Evolutionary conservation across 2,797 vertebrate species (phyloP).

Genomic region (Bradypodion ventrale): DNA sequence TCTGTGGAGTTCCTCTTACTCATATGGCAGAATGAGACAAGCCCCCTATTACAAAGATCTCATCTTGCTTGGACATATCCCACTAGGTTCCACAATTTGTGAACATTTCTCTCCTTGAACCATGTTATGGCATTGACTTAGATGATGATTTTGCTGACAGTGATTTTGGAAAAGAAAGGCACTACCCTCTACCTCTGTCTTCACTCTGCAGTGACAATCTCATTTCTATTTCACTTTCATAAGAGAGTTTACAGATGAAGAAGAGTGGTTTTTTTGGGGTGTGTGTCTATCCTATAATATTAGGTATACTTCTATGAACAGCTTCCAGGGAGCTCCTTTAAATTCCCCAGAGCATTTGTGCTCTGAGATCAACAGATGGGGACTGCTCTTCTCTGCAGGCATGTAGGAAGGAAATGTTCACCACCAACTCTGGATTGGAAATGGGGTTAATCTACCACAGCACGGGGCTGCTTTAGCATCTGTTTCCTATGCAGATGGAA

Average conservation of each 20-base stretch:
- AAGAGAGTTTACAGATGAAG: background rate
- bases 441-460: constrained; percentile 18
- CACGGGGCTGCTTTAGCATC: background rate
- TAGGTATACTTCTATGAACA: background rate
- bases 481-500: constrained; percentile 19
- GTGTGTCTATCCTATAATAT: background rate
- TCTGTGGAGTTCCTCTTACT: background rate
- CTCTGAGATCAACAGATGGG: constrained; percentile 11
- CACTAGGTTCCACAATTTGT: background rate
- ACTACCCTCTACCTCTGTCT: background rate
- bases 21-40: background rate
- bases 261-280: background rate
- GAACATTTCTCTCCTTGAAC: background rate
- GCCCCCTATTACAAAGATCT: background rate
- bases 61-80: background rate
- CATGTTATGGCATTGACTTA: background rate
- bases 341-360: constrained; percentile 3
- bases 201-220: background rate
- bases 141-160: background rate
- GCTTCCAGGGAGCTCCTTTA: background rate
- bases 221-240: background rate
- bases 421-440: background rate
- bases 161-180: background rate
- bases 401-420: background rate
- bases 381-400: background rate